Evolutionary conservation across 37 sponge, comb jelly and placozoan species (phyloP).

Genomic region (Bolinopsis microptera): DNA sequence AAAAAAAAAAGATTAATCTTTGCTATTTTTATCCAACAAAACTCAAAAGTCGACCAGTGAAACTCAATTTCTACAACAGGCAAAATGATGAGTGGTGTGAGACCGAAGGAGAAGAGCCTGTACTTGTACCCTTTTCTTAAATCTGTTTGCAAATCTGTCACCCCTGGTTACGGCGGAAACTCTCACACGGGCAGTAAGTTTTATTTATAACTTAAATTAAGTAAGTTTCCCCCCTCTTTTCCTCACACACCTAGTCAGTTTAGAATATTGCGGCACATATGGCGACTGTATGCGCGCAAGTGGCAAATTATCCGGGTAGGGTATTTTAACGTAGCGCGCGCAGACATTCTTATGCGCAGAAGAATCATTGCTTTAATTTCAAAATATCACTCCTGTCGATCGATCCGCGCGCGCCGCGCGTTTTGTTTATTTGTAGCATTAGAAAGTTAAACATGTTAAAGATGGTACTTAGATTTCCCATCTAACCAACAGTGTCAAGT

Average conservation of each 20-base stretch:
- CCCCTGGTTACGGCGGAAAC: slow-evolving; percentile 22
- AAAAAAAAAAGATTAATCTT: no score
- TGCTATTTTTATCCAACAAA: no score
- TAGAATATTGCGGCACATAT: no score
- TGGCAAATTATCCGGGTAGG: neutral
- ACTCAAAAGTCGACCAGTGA: no score
- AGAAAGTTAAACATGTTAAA: no score
- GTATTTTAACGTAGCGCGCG: neutral
- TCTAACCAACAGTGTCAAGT: no score
- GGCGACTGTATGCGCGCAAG: neutral
- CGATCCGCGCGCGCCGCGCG: no score
- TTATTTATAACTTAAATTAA: neutral
- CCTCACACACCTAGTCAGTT: no score
- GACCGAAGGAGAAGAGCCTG: slow-evolving; percentile 34
- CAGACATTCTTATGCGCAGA: neutral
- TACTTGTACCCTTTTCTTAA: slow-evolving; percentile 18
- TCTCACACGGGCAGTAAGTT: neutral
- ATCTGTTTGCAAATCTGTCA: slow-evolving; percentile 34
- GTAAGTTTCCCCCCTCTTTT: no score
- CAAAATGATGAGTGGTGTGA: slow-evolving; percentile 44
- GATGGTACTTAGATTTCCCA: no score
- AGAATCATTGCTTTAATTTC: neutral
- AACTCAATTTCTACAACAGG: no score
- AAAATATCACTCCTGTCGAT: neutral
- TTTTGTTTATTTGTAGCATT: no score